Percentiles rank a stretch among this genome's conserved stretches.
These are phyloP conservation scores for Dolichopus griseipennis DNA, from an alignment of 2,888 invertebrate genomes.

Conservation along the genomic window DNA sequence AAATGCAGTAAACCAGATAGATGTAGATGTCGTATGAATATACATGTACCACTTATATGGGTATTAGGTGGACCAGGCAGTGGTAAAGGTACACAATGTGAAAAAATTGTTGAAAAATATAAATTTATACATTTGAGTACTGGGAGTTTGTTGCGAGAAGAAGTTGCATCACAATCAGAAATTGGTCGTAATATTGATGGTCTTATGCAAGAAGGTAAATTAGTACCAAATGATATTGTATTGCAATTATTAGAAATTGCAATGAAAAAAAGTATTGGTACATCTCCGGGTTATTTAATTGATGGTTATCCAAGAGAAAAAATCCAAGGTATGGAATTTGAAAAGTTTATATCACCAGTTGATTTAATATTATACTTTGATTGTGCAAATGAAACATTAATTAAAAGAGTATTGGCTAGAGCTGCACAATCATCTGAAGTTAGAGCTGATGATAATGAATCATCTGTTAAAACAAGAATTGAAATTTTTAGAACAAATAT, in stretches of 20 bases:
- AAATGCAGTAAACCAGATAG: too few species aligned
- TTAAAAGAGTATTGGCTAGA: slow-evolving; percentile 58
- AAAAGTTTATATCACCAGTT: slow-evolving; percentile 59
- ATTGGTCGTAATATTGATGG: slow-evolving; percentile 73
- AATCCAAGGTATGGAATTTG: slow-evolving; percentile 77
- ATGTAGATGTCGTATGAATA: slow-evolving; percentile 8
- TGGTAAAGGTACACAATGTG: slow-evolving; percentile 93
- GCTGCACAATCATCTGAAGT: slow-evolving; percentile 62
- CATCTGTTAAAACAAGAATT: slow-evolving; percentile 82
- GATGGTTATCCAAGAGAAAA: slow-evolving; percentile 91
- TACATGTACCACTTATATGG: slow-evolving; percentile 72
- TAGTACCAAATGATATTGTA: slow-evolving; percentile 84
- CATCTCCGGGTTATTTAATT: slow-evolving; percentile 75
- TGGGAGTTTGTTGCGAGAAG: slow-evolving; percentile 84
- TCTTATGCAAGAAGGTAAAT: slow-evolving; percentile 80
- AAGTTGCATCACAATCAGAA: slow-evolving; percentile 78
- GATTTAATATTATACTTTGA: slow-evolving; percentile 75
- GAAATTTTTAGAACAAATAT: slow-evolving; percentile 84
- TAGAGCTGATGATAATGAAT: slow-evolving; percentile 88
- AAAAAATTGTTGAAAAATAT: slow-evolving; percentile 81
- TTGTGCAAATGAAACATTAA: slow-evolving; percentile 52
- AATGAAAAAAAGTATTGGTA: slow-evolving; percentile 56
- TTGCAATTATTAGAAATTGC: slow-evolving; percentile 76
- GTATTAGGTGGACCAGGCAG: slow-evolving; percentile 91
- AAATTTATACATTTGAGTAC: slow-evolving; percentile 90